Evolutionary conservation across 2,797 vertebrate species (phyloP), one percentile per base, ranked within the genome.

Genomic region (Podargus strigoides): DNA sequence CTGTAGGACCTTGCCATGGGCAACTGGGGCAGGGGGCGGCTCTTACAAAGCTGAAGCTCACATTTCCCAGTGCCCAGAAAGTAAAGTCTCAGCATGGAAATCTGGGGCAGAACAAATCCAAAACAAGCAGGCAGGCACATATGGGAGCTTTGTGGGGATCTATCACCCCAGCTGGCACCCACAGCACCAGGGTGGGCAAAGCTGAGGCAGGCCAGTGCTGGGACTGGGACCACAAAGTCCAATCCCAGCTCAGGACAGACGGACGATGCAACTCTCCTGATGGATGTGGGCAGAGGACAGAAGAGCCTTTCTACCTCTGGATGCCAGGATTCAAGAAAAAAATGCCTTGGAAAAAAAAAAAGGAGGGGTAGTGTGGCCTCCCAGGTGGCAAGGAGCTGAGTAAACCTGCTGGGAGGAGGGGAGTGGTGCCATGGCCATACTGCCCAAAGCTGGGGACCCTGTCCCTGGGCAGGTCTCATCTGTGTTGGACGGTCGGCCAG

Each of bases 401-500:
- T 32, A 41, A 85, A 26, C 60, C 56, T 70, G 17, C 49, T 52
- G 62, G 68, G 66, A 74, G 32, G 49, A 67, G 22, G 60, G 39
- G 60, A 49, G 37, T 53, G 1, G 0, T 1, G 2, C 41, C 46
- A 27, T 1, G 3, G 36, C 50, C 20, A 4, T 46, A n/a, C 14
- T 2, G 81, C 23, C 46, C 39, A 63, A 26, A 89, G 50, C 34
- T n/a, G 44, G 42, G 22, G 47, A 73, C 24, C 34, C 30, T 4
- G 2, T 41, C 56, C 32, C 56, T 1, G 2, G 30, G 23, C 21
- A 70, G 26, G 62, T 50, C 21, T 76, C 55, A 66, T 28, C 39
- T 1, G 0, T 27, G 8, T 3, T n/a, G n/a, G 30, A 14, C 5
- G 4, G 41, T 2, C 6, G 2, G 37, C n/a, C 50, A 26, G 59